Percentiles rank a stretch among this genome's conserved stretches.
Evolutionary conservation across 2,888 invertebrate genomes (phyloP).

Genomic region (Drosophila fungiperda): DNA sequence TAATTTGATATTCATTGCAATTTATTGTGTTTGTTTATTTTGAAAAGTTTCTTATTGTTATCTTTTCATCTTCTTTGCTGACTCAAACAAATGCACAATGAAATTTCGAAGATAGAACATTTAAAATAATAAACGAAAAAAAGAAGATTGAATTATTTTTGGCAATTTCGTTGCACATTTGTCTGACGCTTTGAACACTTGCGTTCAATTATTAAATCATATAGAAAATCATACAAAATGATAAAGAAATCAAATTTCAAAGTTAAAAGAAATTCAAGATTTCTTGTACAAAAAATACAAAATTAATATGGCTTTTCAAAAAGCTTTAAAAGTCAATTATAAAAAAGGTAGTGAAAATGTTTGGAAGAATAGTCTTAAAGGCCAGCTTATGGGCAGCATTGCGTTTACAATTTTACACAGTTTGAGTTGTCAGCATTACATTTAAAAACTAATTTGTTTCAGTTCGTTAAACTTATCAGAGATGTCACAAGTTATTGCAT

Average conservation of each 20-base stretch:
- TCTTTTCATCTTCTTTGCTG: slow-evolving; percentile 20
- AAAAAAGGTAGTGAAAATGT: slow-evolving; percentile 36
- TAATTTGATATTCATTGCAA: slow-evolving; percentile 53
- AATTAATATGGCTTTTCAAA: slow-evolving; percentile 76
- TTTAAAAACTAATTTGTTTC: slow-evolving; percentile 46
- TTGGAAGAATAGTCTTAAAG: slow-evolving; percentile 39
- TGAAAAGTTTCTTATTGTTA: slow-evolving; percentile 26
- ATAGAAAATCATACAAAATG: slow-evolving; percentile 16
- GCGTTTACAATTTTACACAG: slow-evolving; percentile 12
- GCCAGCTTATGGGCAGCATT: slow-evolving; percentile 48
- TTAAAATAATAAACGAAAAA: slow-evolving; percentile 4
- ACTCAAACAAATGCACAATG: slow-evolving; percentile 54
- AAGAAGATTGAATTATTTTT: neutral
- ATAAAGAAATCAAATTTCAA: slow-evolving; percentile 6
- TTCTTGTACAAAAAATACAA: slow-evolving; percentile 38
- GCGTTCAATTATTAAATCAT: slow-evolving; percentile 32
- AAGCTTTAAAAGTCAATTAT: slow-evolving; percentile 74
- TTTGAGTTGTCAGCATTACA: slow-evolving; percentile 47
- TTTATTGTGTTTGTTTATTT: slow-evolving; percentile 25
- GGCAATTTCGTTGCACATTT: slow-evolving; percentile 53
- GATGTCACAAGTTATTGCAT: slow-evolving; percentile 41
- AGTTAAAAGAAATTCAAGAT: slow-evolving; percentile 35
- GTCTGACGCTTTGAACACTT: slow-evolving; percentile 33
- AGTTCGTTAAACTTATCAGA: slow-evolving; percentile 65
- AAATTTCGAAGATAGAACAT: slow-evolving; percentile 43